Base-by-base conservation (phyloP, 37 sponge, comb jelly and placozoan species). In the Beroe ovata region DNA sequence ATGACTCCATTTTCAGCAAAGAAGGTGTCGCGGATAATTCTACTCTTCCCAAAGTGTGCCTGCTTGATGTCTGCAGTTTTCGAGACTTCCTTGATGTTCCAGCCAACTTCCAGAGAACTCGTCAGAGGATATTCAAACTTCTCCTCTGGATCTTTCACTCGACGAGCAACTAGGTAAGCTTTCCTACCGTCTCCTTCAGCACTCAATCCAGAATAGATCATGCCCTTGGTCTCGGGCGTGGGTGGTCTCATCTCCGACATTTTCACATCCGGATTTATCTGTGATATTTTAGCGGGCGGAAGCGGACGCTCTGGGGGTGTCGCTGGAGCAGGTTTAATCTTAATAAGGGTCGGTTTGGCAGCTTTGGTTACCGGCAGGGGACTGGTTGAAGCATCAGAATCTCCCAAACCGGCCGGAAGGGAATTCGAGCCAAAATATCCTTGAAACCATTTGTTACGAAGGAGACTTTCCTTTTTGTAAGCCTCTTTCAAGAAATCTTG, bases 1-100 rank as follows among this genome's bases (percentile, higher is more conserved):
- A 77, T 77, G 28, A 77, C 84, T 18, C 84, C 84, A 77, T 36
- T 77, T 23, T 77, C 54, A 11, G 84, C 84, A 77, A 77, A 77
- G 47, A 77, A 77, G 0, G 84, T 77, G 47, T 77, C 84, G 4
- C 84, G 42, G 21, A 77, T 36, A 54, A 77, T 77, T 35, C 84
- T 77, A 20, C 84, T 77, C 33, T 77, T 77, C 11, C 84, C 84
- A 40, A 42, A 77, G 28, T 77, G 84, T 14, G 38, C 84, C 42
- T 39, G 36, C 47, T 42, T 39, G 84, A 42, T 77, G 1, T 77
- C 84, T 14, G 54, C 42, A 42, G 84, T 77, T 25, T 77, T 77
- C 2, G 84, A 30, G 4, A 77, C 25, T 26, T 77, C 84, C 8
- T 40, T 77, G 84, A 77, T 77, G 41, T 77, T 23, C 84, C 84